Conservation (phyloP, 1,140 invertebrate species). For the Gerris buenoi region DNA sequence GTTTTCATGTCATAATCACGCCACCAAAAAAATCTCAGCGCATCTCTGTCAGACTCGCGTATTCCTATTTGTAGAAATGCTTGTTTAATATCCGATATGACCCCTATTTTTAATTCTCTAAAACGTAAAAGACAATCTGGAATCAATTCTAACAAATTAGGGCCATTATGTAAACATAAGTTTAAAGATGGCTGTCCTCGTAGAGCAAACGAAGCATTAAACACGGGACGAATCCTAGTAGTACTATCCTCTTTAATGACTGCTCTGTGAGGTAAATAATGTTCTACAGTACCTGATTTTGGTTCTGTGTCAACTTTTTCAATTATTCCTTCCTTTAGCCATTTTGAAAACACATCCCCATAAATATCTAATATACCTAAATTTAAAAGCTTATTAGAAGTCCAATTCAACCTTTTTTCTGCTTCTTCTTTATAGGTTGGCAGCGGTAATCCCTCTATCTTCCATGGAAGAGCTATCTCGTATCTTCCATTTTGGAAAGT, state of each 20-base stretch:
- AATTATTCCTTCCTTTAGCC: not conserved
- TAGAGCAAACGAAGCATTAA: not conserved
- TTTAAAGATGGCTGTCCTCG: not conserved
- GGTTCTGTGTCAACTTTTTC: not conserved
- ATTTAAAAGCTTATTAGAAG: not conserved
- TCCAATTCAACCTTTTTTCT: not conserved
- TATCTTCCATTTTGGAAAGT: not conserved
- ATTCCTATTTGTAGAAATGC: slow-evolving; percentile 2
- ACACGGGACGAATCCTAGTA: not conserved
- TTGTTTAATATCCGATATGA: slow-evolving; percentile 14
- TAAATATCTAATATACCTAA: not conserved
- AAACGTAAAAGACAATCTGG: not conserved
- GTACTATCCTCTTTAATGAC: not conserved
- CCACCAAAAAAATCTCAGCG: not conserved
- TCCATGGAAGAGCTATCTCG: not conserved
- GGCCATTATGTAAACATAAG: not conserved
- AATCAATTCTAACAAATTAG: not conserved
- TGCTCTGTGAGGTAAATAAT: not conserved
- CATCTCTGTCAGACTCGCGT: not conserved
- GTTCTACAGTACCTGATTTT: not conserved
- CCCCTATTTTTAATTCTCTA: slow-evolving; percentile 5
- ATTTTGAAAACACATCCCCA: not conserved
- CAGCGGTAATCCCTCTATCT: not conserved
- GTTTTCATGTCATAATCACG: not conserved
- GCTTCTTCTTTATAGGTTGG: not conserved